Percentiles rank a stretch among this genome's conserved stretches.
phyloP scores from a whole-genome alignment of 2,797 vertebrate species.

The Chelmon rostratus region DNA sequence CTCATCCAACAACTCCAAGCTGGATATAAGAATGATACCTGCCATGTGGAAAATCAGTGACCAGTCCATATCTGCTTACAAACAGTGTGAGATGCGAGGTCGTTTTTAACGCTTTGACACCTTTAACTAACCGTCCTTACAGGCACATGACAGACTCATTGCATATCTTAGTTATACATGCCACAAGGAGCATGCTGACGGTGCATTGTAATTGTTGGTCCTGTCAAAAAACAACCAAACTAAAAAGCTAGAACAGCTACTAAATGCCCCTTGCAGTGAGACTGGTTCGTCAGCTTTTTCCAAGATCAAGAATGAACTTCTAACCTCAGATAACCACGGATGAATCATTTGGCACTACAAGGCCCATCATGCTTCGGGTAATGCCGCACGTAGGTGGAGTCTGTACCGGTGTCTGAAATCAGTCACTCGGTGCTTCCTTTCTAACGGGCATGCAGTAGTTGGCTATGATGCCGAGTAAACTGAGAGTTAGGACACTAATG shows the following conservation, averaged over 20 bases:
- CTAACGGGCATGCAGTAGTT: no score
- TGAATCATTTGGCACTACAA: no score
- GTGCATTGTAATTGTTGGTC: neutral
- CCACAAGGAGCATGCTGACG: neutral
- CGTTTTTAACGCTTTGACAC: neutral
- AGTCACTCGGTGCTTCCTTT: neutral
- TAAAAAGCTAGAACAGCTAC: neutral
- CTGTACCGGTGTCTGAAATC: neutral
- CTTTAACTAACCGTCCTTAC: neutral
- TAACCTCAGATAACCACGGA: no score
- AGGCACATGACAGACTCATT: neutral
- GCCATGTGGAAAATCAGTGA: slow-evolving; percentile 1
- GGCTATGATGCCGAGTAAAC: no score
- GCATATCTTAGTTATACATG: neutral
- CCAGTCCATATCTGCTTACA: neutral
- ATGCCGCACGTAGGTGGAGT: neutral
- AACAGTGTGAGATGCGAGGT: neutral
- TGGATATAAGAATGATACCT: slow-evolving; percentile 18
- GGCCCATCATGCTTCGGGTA: neutral
- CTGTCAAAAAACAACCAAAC: neutral
- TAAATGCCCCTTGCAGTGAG: neutral
- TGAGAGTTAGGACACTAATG: no score
- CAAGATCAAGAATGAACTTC: neutral
- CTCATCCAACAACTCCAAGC: slow-evolving; percentile 17
- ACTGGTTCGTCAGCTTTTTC: neutral